Base-by-base conservation (phyloP, 1,140 invertebrate species). In the Drosophila mauritiana region DNA sequence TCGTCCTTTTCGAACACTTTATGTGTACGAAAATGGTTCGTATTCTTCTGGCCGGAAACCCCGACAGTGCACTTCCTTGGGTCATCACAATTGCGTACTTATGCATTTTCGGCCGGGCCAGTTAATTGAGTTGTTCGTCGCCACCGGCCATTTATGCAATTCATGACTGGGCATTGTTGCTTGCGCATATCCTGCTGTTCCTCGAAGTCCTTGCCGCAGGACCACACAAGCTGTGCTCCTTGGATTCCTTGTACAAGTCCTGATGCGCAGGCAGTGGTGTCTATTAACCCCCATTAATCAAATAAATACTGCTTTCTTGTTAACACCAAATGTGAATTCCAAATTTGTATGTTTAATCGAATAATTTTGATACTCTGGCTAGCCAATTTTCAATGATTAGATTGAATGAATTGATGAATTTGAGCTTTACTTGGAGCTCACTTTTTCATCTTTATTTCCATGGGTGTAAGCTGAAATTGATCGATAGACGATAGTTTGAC, bases 51-150 rank as follows among this genome's bases (percentile, higher is more conserved):
- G 74, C 83, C 83, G 83, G 83, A 86, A 86, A 79, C 48, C 65
- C 40, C 40, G 52, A 70, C 68, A 49, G 36, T 27, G 51, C 51
- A 72, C 59, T 76, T 76, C 73, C 73, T 67, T 52, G 46, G 63
- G 52, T 22, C 52, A 46, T 15, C 40, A 77, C 76, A 77, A 80
- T 69, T 80, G 65, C 58, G 68, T 82, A 69, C 79, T 82, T 82
- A 82, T 82, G 79, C 79, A 79, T 57, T 54, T 64, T 43, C 25
- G 36, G 15, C 25, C 46, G 15, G 49, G 55, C 39, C 51, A 57
- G 83, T 79, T 88, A 89, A 88, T 86, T 86, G 83, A 86, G 83
- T 78, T 86, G 82, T 85, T 53, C 81, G 55, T 84, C 45, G 42
- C 15, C 40, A 37, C 36, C 31, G 43, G 58, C 58, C 58, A 27